Conservation (phyloP, 1,140 invertebrate species). For the honey bee (Apis mellifera) region Amel_HAv3.1 CM009931.2:4795001-4795500, state of each 20-base stretch:
- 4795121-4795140: conserved; percentile 7
- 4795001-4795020: conserved; percentile 29
- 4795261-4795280: conserved; percentile 53
- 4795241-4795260: not conserved
- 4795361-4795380: conserved; percentile 78
- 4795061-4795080: conserved; percentile 63
- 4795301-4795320: conserved; percentile 86
- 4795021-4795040: conserved; percentile 48
- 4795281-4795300: conserved; percentile 58
- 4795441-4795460: too few relatives aligned
- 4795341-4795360: conserved; percentile 68
- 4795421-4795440: not conserved
- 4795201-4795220: conserved; percentile 43
- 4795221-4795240: conserved; percentile 39
- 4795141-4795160: not conserved
- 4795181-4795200: too few relatives aligned
- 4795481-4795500: too few relatives aligned
- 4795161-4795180: too few relatives aligned
- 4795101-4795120: conserved; percentile 60
- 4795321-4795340: conserved; percentile 74
- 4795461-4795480: too few relatives aligned
- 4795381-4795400: conserved; percentile 87
- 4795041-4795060: conserved; percentile 66
- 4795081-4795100: conserved; percentile 35
- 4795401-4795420: conserved; percentile 58